Evolutionary conservation across 2,797 vertebrate genomes (phyloP), one percentile per base, ranked within the genome.

Genomic region (Smutsia temminckii): DNA sequence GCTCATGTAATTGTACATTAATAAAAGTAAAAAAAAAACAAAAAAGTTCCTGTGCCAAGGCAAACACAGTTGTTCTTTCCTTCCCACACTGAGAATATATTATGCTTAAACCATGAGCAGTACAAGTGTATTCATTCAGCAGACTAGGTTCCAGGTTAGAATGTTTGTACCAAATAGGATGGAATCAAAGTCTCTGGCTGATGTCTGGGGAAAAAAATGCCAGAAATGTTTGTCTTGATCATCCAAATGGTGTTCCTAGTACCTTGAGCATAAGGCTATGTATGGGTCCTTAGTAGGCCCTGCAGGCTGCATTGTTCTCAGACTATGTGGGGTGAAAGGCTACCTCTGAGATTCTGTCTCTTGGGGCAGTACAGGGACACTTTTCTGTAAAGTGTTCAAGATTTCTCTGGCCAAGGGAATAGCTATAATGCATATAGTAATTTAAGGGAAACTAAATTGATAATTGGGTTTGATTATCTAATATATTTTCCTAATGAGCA

Each of bases 301-400:
- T 5, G 13, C n/a, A 68, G 49, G 25, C 46, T 69, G 87, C 10
- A 12, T 32, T 20, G 12, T 64, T 95, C 68, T 96, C 64, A 40
- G 12, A 23, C 71, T 49, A 46, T 1, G 20, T 29, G 25, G 68
- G 32, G 42, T 88, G 18, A 66, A 96, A 94, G 68, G 17, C 69
- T 53, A 85, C 18, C 74, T 71, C 93, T 92, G 71, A 34, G 51
- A 90, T 81, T 84, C 88, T 90, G 6, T 87, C 66, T 90, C 68
- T 93, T 88, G 61, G 46, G 77, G 32, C 63, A 94, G 77, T 66
- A 85, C 37, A 74, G 74, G 23, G 51, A 83, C 42, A 49, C 66
- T 85, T 87, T 96, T 96, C 71, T 42, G 20, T 68, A 64, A 94
- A 79, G 49, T 17, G 3, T 59, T 90, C n/a, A 94, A 92, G 29